Conservation (phyloP, 2,113 vertebrate species). For the Neolamprologus toae region DNA sequence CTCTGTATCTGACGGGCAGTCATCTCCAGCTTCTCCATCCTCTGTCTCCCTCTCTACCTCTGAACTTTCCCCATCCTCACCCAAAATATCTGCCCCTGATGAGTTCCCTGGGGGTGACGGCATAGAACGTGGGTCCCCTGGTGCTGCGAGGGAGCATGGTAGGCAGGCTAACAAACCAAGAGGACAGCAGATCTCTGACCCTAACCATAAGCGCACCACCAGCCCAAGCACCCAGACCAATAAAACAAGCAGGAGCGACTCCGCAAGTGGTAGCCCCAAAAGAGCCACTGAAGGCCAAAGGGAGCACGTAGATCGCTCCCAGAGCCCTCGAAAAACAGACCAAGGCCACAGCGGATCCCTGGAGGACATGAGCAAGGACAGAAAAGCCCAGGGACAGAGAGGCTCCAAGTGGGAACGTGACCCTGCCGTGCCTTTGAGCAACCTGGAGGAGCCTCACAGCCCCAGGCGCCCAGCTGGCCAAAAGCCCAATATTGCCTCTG, state of each 20-base stretch:
- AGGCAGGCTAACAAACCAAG: constrained; percentile 16
- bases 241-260: constrained; percentile 34
- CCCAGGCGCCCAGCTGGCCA: constrained; percentile 59
- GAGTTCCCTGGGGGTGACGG: constrained; percentile 54
- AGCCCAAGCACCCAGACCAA: constrained; percentile 46
- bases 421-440: neutral
- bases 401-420: constrained; percentile 56
- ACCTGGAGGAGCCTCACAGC: constrained; percentile 49
- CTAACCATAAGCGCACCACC: constrained; percentile 40
- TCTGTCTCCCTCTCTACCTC: constrained; percentile 69
- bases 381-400: constrained; percentile 24
- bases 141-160: constrained; percentile 13
- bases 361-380: constrained; percentile 42
- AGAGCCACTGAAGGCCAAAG: constrained; percentile 26
- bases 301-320: constrained; percentile 30
- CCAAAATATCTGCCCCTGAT: constrained; percentile 28
- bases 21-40: constrained; percentile 73
- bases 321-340: constrained; percentile 64
- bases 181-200: constrained; percentile 34
- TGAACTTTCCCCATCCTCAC: constrained; percentile 64
- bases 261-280: constrained; percentile 66
- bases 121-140: constrained; percentile 2
- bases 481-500: constrained; percentile 26
- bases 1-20: constrained; percentile 74
- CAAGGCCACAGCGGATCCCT: neutral